phyloP scores from a whole-genome alignment of 2,113 vertebrate genomes.

The Dicentrarchus labrax region DNA sequence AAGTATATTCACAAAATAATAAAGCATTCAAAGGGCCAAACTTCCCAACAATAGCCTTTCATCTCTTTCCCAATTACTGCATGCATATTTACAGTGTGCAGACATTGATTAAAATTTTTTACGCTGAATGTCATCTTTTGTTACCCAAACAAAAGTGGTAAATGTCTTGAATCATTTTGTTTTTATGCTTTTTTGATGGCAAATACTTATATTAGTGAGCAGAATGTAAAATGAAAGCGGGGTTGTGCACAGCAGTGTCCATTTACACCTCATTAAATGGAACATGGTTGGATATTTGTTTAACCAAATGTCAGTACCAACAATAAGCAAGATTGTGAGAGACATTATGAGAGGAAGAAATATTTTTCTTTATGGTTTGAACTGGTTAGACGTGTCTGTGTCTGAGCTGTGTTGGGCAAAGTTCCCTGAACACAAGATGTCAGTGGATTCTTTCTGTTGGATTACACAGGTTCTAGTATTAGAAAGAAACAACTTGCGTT shows the following conservation, averaged over 20 bases:
- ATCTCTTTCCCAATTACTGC: slow-evolving; percentile 12
- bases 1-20: background rate
- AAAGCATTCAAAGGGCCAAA: slow-evolving; percentile 7
- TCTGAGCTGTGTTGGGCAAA: background rate
- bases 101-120: slow-evolving; percentile 35
- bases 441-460: background rate
- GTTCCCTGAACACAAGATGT: background rate
- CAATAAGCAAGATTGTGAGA: background rate
- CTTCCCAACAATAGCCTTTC: slow-evolving; percentile 12
- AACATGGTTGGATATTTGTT: slow-evolving; percentile 20
- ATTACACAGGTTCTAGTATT: background rate
- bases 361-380: background rate
- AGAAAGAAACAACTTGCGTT: background rate
- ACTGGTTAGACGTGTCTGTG: background rate
- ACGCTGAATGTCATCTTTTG: slow-evolving; percentile 39
- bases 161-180: slow-evolving; percentile 27
- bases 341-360: background rate
- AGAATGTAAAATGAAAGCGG: slow-evolving; percentile 4
- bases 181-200: background rate
- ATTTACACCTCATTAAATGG: slow-evolving; percentile 30
- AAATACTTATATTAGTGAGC: slow-evolving; percentile 24
- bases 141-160: slow-evolving; percentile 10
- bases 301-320: background rate
- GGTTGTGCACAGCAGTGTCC: slow-evolving; percentile 7
- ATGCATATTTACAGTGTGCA: slow-evolving; percentile 21